These are phyloP conservation scores for Phortica variegata DNA, from an alignment of 1,140 invertebrate genomes.

Conservation along the genomic window DNA sequence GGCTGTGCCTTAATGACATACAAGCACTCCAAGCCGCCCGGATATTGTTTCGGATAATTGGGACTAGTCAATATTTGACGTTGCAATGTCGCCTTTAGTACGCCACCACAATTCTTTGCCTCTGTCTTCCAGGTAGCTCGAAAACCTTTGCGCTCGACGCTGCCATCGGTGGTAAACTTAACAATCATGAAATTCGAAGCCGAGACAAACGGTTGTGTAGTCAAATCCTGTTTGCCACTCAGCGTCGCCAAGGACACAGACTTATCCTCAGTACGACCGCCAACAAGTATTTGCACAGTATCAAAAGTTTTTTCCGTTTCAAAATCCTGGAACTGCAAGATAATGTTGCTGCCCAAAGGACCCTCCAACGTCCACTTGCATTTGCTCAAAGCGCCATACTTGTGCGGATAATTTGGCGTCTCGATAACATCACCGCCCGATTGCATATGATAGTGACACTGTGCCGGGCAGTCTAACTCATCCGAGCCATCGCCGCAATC, in stretches of 20 bases:
- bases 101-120: conserved; percentile 84
- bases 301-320: conserved; percentile 96
- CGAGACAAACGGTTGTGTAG: conserved; percentile 83
- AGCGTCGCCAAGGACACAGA: conserved; percentile 87
- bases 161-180: conserved; percentile 91
- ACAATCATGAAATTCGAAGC: conserved; percentile 98
- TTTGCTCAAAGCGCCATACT: conserved; percentile 84
- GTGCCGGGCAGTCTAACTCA: conserved; percentile 83
- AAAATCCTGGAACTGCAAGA: conserved; percentile 94
- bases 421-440: conserved; percentile 93
- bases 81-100: conserved; percentile 77
- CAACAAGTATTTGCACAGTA: conserved; percentile 92
- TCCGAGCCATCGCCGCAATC: conserved; percentile 91
- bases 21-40: conserved; percentile 90
- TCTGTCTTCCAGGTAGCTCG: conserved; percentile 92
- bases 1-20: conserved; percentile 88
- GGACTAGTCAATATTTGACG: conserved; percentile 83
- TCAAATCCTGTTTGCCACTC: conserved; percentile 83
- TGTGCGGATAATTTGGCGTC: conserved; percentile 91
- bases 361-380: conserved; percentile 98
- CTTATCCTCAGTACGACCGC: conserved; percentile 92
- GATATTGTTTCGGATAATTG: conserved; percentile 88
- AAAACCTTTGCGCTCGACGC: conserved; percentile 92
- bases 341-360: conserved; percentile 90
- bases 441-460: conserved; percentile 90